Evolutionary conservation across 2,888 invertebrate genomes (phyloP).

Genomic region (Eupithecia subfuscata): DNA sequence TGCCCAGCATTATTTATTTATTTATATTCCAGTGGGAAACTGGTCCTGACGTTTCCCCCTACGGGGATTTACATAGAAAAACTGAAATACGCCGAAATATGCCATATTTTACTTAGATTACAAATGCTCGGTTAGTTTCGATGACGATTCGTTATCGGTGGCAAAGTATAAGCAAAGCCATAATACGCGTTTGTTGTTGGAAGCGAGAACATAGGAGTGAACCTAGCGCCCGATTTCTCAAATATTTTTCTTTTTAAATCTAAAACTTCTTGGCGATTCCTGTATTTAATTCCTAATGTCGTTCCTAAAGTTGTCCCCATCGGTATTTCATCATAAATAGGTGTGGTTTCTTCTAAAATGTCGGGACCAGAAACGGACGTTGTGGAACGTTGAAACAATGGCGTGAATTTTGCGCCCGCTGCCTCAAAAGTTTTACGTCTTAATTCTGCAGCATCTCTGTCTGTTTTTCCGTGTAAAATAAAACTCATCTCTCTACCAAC

Average conservation of each 20-base stretch:
- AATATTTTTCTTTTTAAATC: neutral
- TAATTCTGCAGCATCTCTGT: neutral
- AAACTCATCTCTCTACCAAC: neutral
- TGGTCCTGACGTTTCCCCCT: too few relatives aligned
- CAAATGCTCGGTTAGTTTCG: neutral
- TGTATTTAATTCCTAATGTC: neutral
- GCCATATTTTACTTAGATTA: neutral
- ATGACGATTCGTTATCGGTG: neutral
- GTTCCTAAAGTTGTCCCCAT: neutral
- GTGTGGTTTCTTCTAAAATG: neutral
- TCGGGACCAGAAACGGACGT: neutral
- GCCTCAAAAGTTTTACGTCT: neutral
- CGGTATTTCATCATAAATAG: neutral
- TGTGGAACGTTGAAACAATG: neutral
- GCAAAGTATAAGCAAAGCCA: neutral
- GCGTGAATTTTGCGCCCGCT: neutral
- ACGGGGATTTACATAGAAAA: too few relatives aligned
- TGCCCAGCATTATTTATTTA: too few relatives aligned
- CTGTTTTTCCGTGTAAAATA: neutral
- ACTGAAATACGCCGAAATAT: too few relatives aligned
- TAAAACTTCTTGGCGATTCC: neutral
- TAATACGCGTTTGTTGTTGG: neutral
- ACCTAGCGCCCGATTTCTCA: neutral
- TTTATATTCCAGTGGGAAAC: too few relatives aligned
- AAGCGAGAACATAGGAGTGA: constrained; percentile 2